These are phyloP conservation scores for Patiria pectinifera DNA, from an alignment of 53 echinoderm and acorn worm genomes.

Conservation along the genomic window DNA sequence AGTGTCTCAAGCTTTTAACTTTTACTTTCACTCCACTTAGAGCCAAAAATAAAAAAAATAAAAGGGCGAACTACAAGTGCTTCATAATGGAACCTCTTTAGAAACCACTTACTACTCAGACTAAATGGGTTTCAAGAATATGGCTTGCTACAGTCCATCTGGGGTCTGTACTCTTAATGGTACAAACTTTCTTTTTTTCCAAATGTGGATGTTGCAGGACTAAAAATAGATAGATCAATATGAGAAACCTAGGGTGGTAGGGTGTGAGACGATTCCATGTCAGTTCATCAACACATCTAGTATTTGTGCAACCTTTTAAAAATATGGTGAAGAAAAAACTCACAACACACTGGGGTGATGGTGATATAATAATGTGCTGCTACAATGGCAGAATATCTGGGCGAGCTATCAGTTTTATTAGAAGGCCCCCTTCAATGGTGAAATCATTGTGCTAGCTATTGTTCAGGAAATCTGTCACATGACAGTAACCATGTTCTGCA, in stretches of 20 bases:
- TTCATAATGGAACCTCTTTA: not conserved
- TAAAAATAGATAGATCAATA: not conserved
- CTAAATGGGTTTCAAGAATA: not conserved
- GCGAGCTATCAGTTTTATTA: too few relatives aligned
- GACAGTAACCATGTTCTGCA: too few relatives aligned
- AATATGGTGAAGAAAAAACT: not conserved
- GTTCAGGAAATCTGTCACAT: too few relatives aligned
- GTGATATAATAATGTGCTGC: too few relatives aligned
- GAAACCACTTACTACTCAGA: not conserved
- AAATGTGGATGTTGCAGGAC: not conserved
- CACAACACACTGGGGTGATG: too few relatives aligned
- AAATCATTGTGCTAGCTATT: too few relatives aligned
- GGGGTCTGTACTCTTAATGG: not conserved
- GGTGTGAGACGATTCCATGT: too few relatives aligned
- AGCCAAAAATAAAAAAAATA: too few relatives aligned
- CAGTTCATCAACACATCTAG: not conserved
- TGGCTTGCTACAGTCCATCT: not conserved
- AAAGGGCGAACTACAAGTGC: not conserved
- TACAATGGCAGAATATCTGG: too few relatives aligned
- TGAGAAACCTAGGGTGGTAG: not conserved
- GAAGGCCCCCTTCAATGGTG: too few relatives aligned
- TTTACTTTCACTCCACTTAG: not conserved
- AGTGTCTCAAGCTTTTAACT: not conserved
- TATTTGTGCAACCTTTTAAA: conserved; percentile 37
- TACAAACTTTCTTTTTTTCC: not conserved